These are phyloP conservation scores for rat (Rattus norvegicus) DNA, from an alignment of 2,113 vertebrate genomes.

Conservation along the genomic window DNA sequence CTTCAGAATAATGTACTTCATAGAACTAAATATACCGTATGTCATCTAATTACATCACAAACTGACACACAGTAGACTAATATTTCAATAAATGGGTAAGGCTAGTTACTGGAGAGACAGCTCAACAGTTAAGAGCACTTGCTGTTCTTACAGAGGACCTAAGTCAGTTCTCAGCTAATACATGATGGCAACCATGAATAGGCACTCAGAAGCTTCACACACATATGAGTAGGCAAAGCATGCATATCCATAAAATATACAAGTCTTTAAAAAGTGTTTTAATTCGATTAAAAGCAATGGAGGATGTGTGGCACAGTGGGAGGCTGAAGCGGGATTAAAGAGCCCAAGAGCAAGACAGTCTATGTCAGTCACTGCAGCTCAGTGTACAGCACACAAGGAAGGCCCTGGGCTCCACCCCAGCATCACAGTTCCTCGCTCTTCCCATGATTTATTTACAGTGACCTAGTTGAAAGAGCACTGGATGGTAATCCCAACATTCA, in stretches of 20 bases:
- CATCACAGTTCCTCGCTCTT: neutral
- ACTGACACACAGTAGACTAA: neutral
- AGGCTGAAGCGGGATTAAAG: neutral
- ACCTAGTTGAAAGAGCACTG: neutral
- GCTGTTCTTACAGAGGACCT: neutral
- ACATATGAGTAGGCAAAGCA: neutral
- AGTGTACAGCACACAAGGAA: neutral
- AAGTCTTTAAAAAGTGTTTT: neutral
- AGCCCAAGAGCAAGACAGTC: neutral
- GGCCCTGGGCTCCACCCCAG: neutral
- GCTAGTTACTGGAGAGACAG: neutral
- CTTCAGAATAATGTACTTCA: neutral
- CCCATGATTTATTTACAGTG: neutral
- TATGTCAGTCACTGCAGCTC: neutral
- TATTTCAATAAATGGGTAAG: neutral
- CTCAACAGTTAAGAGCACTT: neutral
- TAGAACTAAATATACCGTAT: neutral
- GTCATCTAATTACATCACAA: neutral
- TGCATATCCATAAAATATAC: neutral
- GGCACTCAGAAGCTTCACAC: neutral
- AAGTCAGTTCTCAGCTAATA: neutral
- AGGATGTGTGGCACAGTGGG: neutral
- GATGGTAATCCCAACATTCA: neutral
- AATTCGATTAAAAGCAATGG: neutral
- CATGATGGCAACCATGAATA: neutral